These are phyloP conservation scores for Notarius quadriscutis DNA, from an alignment of 2,113 vertebrate species.

Conservation along the genomic window DNA sequence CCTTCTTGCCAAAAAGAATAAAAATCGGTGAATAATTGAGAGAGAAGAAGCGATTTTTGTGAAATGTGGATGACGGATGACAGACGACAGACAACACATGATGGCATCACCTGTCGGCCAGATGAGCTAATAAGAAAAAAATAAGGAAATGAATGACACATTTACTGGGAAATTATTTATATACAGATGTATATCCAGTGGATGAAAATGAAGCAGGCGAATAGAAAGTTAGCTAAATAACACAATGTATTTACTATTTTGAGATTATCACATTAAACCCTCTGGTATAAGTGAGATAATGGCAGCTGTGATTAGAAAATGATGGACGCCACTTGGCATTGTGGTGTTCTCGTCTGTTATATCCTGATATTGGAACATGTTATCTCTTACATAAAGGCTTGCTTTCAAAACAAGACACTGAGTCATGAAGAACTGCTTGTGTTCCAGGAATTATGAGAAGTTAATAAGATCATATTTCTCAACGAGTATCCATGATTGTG, in stretches of 20 bases:
- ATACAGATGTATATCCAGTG: neutral
- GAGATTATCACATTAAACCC: neutral
- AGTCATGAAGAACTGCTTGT: neutral
- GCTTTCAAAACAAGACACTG: conserved; percentile 4
- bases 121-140: neutral
- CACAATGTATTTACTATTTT: neutral
- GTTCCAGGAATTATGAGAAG: neutral
- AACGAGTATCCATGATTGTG: neutral
- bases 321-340: conserved; percentile 14
- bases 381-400: neutral
- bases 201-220: neutral
- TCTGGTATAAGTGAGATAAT: neutral
- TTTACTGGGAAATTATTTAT: neutral
- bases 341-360: neutral
- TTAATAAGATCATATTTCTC: neutral
- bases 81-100: too few species aligned
- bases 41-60: too few species aligned
- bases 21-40: too few species aligned
- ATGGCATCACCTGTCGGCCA: too few species aligned
- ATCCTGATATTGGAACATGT: conserved; percentile 8
- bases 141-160: neutral
- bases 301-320: conserved; percentile 13
- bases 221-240: neutral
- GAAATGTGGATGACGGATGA: too few species aligned
- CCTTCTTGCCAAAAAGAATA: too few species aligned